Base-by-base conservation (phyloP, 2,113 vertebrate genomes). In the Xyrauchen texanus region DNA sequence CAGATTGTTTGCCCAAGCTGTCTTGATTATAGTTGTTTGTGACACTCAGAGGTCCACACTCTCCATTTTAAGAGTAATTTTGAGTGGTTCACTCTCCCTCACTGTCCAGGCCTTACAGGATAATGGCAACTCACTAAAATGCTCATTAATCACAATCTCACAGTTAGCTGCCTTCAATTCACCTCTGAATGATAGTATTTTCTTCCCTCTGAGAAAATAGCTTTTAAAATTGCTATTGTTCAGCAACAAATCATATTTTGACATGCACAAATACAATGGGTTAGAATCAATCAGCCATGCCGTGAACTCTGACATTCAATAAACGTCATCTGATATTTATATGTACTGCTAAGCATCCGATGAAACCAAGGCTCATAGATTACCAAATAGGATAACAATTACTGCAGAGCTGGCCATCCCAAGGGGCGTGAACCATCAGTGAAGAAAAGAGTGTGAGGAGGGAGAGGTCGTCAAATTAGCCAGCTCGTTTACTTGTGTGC, bases 91-190 rank as follows among this genome's bases (percentile, higher is more conserved):
- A 45, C 52, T 16, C 57, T 70, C 57, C 52, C 45, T 61, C 77
- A 45, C 82, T 88, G 85, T 87, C 88, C 83, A 87, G 21, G 86
- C 88, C 73, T 83, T 86, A 85, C 88, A 85, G 79, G 79, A 58
- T 84, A 84, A 84, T 81, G 76, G 79, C 60, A 76, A 84, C 85
- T 87, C 86, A 84, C 83, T 88, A 90, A 91, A 92, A 87, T 76
- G 68, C 73, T 86, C 89, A 92, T 93, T 91, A 92, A 92, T 93
- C 91, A 92, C 90, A 88, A 91, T 90, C 89, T 82, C 79, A 15
- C 70, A 90, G 81, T 87, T 86, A 88, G 81, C 76, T 67, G 84
- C 86, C 76, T 84, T 76, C 82, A 82, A 86, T 61, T 80, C 68
- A 34, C 52, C 76, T 46, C 79, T 80, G 84, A 91, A 88, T 85